These are phyloP conservation scores for Dyspetes luteomarginatus DNA, from an alignment of 2,888 invertebrate species.

Conservation along the genomic window DNA sequence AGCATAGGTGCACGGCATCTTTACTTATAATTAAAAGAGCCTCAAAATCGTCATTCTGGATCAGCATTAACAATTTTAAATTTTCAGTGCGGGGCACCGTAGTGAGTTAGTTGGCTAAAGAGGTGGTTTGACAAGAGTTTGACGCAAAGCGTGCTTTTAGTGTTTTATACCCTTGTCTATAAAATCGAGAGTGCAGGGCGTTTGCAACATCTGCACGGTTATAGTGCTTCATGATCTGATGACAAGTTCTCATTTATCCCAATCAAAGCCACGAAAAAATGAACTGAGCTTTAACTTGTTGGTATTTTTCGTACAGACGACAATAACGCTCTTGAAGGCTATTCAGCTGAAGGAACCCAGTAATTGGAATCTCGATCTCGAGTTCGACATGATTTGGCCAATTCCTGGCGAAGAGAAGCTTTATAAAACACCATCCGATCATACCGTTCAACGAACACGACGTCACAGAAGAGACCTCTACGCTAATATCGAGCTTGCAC, in stretches of 20 bases:
- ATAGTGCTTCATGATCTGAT: no score
- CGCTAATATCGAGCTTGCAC: constrained; percentile 82
- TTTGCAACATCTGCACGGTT: no score
- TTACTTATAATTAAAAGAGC: no score
- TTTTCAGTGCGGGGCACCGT: no score
- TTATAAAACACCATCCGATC: constrained; percentile 58
- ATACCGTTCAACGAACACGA: constrained; percentile 83
- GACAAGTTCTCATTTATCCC: background rate
- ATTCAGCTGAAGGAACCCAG: constrained; percentile 85
- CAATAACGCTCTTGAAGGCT: constrained; percentile 85
- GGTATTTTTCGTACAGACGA: constrained; percentile 83
- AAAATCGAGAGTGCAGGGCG: no score
- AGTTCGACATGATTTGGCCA: constrained; percentile 86
- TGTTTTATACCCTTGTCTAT: no score
- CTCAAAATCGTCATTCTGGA: no score
- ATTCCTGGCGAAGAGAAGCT: constrained; percentile 73
- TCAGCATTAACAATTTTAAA: no score
- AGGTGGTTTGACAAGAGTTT: no score
- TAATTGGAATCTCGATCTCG: constrained; percentile 86
- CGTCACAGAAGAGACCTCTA: constrained; percentile 85
- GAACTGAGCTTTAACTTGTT: background rate
- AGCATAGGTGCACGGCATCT: no score
- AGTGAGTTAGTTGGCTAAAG: no score
- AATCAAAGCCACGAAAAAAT: background rate
- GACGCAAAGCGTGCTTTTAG: no score